Evolutionary conservation across 2,888 invertebrate genomes (phyloP).

Genomic region (Subacronicta megacephala): DNA sequence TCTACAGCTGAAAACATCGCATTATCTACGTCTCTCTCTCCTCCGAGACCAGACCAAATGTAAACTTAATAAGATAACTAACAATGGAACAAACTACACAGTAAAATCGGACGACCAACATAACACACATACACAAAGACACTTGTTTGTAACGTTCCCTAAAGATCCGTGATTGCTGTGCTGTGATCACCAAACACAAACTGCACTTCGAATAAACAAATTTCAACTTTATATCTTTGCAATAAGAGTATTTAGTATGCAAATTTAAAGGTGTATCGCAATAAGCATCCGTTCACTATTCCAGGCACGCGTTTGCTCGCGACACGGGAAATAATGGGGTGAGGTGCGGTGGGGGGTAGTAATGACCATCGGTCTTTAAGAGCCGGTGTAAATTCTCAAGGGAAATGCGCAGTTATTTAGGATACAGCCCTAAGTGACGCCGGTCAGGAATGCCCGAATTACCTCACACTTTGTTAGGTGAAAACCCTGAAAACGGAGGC

Average conservation of each 20-base stretch:
- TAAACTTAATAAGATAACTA: slow-evolving; percentile 52
- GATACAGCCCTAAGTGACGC: slow-evolving; percentile 44
- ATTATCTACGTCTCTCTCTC: slow-evolving; percentile 7
- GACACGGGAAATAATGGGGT: slow-evolving; percentile 72
- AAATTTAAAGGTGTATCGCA: slow-evolving; percentile 58
- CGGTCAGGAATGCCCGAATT: slow-evolving; percentile 46
- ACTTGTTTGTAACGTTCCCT: slow-evolving; percentile 69
- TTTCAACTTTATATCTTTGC: slow-evolving; percentile 34
- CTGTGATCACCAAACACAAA: slow-evolving; percentile 46
- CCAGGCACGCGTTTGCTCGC: slow-evolving; percentile 66
- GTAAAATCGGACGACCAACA: slow-evolving; percentile 45
- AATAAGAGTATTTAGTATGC: slow-evolving; percentile 22
- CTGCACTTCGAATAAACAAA: slow-evolving; percentile 22
- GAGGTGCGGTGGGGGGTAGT: slow-evolving; percentile 48
- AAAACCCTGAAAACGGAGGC: slow-evolving; percentile 22
- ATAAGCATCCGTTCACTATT: slow-evolving; percentile 71
- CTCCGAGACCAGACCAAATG: slow-evolving; percentile 31
- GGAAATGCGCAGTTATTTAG: slow-evolving; percentile 56
- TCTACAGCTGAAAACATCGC: slow-evolving; percentile 8
- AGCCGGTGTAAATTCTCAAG: slow-evolving; percentile 54
- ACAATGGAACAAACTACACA: slow-evolving; percentile 37
- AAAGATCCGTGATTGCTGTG: slow-evolving; percentile 69
- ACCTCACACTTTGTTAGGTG: slow-evolving; percentile 31
- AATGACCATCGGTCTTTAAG: slow-evolving; percentile 65
- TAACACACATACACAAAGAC: slow-evolving; percentile 54